Evolutionary conservation across 2,113 vertebrate genomes (phyloP), one percentile per base, ranked within the genome.

Genomic region (Syngnathus scovelli): DNA sequence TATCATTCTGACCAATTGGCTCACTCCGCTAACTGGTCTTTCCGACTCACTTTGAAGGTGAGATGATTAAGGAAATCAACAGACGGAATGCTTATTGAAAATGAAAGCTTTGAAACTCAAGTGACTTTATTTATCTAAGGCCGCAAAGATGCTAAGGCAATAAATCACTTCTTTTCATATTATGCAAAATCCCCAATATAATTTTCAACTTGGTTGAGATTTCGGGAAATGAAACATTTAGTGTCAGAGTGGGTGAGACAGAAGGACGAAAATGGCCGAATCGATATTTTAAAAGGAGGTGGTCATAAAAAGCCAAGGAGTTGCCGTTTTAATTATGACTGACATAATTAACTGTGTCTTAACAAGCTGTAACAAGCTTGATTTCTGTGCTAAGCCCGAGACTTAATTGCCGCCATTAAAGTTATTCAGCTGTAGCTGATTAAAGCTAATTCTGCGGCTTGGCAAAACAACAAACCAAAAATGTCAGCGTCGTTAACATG

Each of bases 51-150:
- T 76, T 54, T 63, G 68, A 77, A 77, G 78, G 70, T 77, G 73
- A 68, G 75, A 63, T 83, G 64, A 83, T 84, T 76, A 77, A 64
- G 23, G 43, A 69, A 74, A 77, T 78, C 72, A 60, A 72, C 55
- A 48, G 43, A 52, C 65, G 69, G 61, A 82, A 65, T 27, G 37
- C 69, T 64, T 69, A 58, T 51, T 52, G 64, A 37, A 18, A 72
- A 60, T 12, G 15, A 72, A 79, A 72, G 18, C 61, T 46, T 49
- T 7, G 52, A 68, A 51, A 67, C 19, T 11, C 48, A 69, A 68
- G 41, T 8, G 33, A n/a, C 44, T 60, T 16, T 7, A 9, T 19
- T 33, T 52, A 61, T 72, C 61, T 21, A 69, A 69, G 66, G 52
- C 55, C 73, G 19, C 39, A 27, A 41, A 1, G 11, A 13, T 68